A percentile compares a stretch with the other conserved stretches of the same genome.
These are phyloP conservation scores for Mycteria americana DNA, from an alignment of 2,797 vertebrate genomes.

Conservation along the genomic window DNA sequence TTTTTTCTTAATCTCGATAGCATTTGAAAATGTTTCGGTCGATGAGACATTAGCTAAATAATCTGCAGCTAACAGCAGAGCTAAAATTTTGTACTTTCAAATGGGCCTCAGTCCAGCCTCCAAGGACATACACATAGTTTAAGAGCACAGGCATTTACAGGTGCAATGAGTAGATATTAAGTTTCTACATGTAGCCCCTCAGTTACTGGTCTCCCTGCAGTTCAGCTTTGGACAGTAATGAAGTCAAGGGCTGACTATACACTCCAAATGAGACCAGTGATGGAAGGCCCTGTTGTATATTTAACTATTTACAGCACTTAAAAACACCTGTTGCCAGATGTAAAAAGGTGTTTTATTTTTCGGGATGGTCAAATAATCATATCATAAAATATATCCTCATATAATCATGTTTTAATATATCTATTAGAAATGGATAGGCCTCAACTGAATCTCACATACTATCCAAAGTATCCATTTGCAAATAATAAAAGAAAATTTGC, in stretches of 20 bases:
- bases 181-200: background rate
- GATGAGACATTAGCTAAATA: background rate
- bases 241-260: background rate
- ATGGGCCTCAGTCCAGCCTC: background rate
- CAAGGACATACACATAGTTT: fast-evolving
- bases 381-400: background rate
- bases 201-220: background rate
- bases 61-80: background rate
- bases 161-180: background rate
- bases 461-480: constrained; percentile 22
- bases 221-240: background rate
- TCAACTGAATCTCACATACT: background rate
- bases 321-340: background rate
- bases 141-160: background rate
- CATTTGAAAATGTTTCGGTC: background rate
- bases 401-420: background rate
- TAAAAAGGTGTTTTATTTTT: background rate
- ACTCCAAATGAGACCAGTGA: background rate
- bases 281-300: background rate
- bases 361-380: background rate
- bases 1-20: background rate
- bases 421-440: background rate
- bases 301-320: background rate
- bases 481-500: constrained; percentile 49
- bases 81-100: background rate